Conservation (phyloP, 1,140 invertebrate species). For the Drosophila tropicalis region DNA sequence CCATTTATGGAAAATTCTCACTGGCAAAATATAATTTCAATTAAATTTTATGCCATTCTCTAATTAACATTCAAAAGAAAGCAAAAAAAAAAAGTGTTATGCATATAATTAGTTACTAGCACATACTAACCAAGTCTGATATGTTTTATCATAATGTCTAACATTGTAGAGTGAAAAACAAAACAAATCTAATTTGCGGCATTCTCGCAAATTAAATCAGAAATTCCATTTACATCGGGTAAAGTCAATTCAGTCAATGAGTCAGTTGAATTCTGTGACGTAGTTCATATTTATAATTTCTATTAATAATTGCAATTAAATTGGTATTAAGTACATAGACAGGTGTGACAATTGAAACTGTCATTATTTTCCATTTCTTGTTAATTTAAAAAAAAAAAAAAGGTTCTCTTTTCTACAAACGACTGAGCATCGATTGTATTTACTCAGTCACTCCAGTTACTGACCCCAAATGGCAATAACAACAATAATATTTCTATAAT, state of each 20-base stretch:
- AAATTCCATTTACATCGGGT: conserved; percentile 4
- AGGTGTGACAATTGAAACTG: neutral
- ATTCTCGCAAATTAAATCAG: neutral
- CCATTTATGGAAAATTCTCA: conserved; percentile 28
- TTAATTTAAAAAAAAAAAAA: neutral
- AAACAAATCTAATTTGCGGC: neutral
- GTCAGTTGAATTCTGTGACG: neutral
- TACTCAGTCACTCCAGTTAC: neutral
- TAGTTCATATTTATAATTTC: neutral
- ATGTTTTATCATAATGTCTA: neutral
- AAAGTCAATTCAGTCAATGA: neutral
- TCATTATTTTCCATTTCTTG: neutral
- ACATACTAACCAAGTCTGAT: neutral
- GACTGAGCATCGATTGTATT: neutral
- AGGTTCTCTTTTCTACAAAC: neutral
- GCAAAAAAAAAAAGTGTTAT: conserved; percentile 14
- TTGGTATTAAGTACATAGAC: neutral
- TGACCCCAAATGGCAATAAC: neutral
- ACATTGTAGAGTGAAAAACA: neutral
- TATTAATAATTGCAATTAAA: conserved; percentile 5
- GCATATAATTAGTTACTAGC: conserved; percentile 4
- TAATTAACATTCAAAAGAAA: conserved; percentile 43
- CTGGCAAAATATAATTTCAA: conserved; percentile 17
- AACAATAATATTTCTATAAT: neutral
- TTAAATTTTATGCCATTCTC: conserved; percentile 8